Evolutionary conservation across 92 coral and sea anemone species (phyloP), one percentile per base, ranked within the genome.

Genomic region (Zoanthus gigantus): DNA sequence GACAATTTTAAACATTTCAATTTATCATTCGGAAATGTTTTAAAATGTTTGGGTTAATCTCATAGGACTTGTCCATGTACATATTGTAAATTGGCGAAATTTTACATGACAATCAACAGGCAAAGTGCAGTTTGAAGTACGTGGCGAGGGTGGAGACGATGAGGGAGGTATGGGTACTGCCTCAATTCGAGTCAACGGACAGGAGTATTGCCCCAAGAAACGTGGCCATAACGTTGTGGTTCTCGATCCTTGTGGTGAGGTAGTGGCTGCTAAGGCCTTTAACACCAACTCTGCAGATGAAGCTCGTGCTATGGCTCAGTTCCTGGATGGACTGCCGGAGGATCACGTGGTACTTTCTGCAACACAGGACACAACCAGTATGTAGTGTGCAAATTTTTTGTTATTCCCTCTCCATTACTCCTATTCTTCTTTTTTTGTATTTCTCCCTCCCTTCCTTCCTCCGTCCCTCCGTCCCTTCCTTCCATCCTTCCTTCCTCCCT

Each of bases 311-410:
- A 92, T 96, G 98, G 98, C 93, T 31, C 91, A 92, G 81, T 96
- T 93, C 88, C 85, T 96, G 63, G 96, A 96, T 46, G 92, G 89
- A 11, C 88, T 96, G 9, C 99, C 99, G 0, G 99, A 96, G 63
- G 99, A 96, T 79, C 99, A 96, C 75, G 94, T 95, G 72, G 98
- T 96, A 23, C 95, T 96, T n/a, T 94, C 95, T 14, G 99, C 99
- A 6, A 92, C 96, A 11, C 98, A 96, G 88, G 95, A 94, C 72
- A 77, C 94, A 29, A 95, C 89, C 31, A 93, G 98, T 82, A 92
- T 87, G 83, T 94, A 66, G 9, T 50, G 12, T 30, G 12, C 56
- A 1, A 7, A 3, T 11, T 50, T 50, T 11, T 7, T 50, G 56
- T 37, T 37, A 37, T 37, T 0, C 56, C 8, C 11, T 0, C 56